Percentiles rank a stretch among this genome's conserved stretches.
phyloP scores from a whole-genome alignment of 2,888 invertebrate genomes.

The Acheta domesticus region DNA sequence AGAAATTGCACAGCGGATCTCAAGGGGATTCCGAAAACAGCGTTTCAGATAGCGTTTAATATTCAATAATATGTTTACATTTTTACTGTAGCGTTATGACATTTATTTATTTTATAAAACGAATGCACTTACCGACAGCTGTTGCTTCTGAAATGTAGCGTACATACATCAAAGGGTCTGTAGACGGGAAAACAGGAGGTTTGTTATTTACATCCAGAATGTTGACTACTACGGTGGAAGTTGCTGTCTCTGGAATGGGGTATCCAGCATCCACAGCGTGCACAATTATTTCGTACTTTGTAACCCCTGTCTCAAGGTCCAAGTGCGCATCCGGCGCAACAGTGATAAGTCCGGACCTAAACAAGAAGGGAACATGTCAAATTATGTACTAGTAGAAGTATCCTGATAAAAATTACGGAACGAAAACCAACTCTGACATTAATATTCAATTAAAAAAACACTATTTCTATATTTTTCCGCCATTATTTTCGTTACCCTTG shows the following conservation, averaged over 20 bases:
- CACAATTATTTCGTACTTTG: constrained; percentile 62
- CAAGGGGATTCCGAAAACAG: no score
- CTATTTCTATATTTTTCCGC: no score
- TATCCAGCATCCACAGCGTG: constrained; percentile 72
- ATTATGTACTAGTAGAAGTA: background rate
- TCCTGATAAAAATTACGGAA: constrained; percentile 26
- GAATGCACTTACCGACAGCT: constrained; percentile 48
- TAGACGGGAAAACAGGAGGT: constrained; percentile 67
- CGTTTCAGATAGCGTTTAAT: no score
- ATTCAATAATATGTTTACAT: no score
- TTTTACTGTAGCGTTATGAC: no score
- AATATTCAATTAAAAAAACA: constrained; percentile 27
- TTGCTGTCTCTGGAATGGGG: constrained; percentile 73
- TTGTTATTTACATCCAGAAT: constrained; percentile 79
- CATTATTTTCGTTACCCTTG: no score
- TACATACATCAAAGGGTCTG: constrained; percentile 60
- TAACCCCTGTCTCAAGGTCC: constrained; percentile 60
- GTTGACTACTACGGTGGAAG: constrained; percentile 68
- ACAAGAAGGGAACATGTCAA: constrained; percentile 37
- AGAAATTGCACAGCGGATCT: no score
- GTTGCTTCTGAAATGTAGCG: constrained; percentile 63
- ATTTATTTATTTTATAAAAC: no score
- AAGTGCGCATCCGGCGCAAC: constrained; percentile 69
- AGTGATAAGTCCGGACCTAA: constrained; percentile 64
- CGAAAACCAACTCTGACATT: constrained; percentile 18